A percentile compares a stretch with the other conserved stretches of the same genome.
Evolutionary conservation across 2,888 invertebrate genomes (phyloP).

Genomic region (Carterocephalus palaemon): DNA sequence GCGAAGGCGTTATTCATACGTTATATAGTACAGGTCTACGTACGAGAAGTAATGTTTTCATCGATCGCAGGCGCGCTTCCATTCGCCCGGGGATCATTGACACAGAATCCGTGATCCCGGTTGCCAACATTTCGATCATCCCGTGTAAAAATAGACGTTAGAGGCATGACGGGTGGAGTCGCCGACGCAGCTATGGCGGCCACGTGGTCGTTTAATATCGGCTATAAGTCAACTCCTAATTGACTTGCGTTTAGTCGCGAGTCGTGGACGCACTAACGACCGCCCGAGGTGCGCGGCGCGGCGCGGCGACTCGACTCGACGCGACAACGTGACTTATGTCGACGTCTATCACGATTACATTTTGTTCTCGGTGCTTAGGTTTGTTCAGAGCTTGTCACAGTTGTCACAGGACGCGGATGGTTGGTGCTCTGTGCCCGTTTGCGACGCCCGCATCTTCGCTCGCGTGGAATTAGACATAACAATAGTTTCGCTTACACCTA

Average conservation of each 20-base stretch:
- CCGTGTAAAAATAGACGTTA: slow-evolving; percentile 18
- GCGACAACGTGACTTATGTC: slow-evolving; percentile 3
- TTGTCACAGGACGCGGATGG: too few species aligned
- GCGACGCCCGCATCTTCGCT: too few species aligned
- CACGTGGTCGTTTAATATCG: slow-evolving; percentile 11
- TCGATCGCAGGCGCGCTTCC: background rate
- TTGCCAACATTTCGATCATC: slow-evolving; percentile 14
- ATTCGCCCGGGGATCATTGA: slow-evolving; percentile 18
- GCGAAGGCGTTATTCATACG: too few species aligned
- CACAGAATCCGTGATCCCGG: slow-evolving; percentile 5
- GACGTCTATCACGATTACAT: too few species aligned
- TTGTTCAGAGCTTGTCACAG: too few species aligned
- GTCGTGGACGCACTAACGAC: slow-evolving; percentile 9
- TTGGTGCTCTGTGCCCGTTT: too few species aligned
- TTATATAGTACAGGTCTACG: too few species aligned
- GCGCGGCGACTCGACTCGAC: background rate
- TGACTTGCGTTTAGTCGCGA: slow-evolving; percentile 3
- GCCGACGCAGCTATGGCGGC: background rate
- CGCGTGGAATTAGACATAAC: too few species aligned
- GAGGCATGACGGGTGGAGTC: slow-evolving; percentile 6
- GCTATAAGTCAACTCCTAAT: slow-evolving; percentile 9
- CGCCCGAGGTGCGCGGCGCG: background rate
- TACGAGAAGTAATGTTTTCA: slow-evolving; percentile 9
- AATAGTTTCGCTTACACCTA: too few species aligned
- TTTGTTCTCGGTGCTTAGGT: too few species aligned